Base-by-base conservation (phyloP, 2,888 invertebrate genomes). In the Conistra vaccinii region DNA sequence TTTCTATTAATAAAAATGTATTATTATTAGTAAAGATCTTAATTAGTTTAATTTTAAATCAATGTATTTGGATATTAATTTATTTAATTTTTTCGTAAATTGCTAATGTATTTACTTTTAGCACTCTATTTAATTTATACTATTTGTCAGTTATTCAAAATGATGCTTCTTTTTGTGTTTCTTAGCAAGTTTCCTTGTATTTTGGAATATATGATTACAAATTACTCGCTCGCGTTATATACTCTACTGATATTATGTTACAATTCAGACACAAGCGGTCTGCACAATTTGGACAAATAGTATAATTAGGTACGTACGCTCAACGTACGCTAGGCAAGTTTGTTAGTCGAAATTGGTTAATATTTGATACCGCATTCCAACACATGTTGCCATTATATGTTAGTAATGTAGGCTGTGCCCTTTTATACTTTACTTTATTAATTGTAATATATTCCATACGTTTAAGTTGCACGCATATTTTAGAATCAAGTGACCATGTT, bases 401-500 rank as follows among this genome's bases (percentile, higher is more conserved):
- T 77, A 81, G 63, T 84, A 78, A 73, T 78, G 63, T 73, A 78
- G 88, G 86, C 79, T 87, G 88, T 87, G 86, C 66, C 69, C 51
- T 75, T 77, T 69, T 74, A 60, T 74, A 69, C 26, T 84, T 82
- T 74, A 71, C 26, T 84, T 78, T 70, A 75, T 68, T 72, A 35
- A 55, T 77, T 61, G 70, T 76, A 57, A 65, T 72, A 69, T 83
- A 80, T 73, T 80, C 55, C 58, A 66, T 58, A 60, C 26, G 1
- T 55, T 26, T 69, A 61, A 60, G 45, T 57, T 67, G 35, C 53
- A 60, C 29, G 29, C 72, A 85, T 74, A 70, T 81, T 78, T 73
- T 84, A 85, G 69, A 73, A 85, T 77, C 85, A 85, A 83, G 29
- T 77, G 83, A 85, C 51, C 20, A 57, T 42, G 32, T 53, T 14